phyloP scores from a whole-genome alignment of 2,888 invertebrate species.

The Tholera decimalis region DNA sequence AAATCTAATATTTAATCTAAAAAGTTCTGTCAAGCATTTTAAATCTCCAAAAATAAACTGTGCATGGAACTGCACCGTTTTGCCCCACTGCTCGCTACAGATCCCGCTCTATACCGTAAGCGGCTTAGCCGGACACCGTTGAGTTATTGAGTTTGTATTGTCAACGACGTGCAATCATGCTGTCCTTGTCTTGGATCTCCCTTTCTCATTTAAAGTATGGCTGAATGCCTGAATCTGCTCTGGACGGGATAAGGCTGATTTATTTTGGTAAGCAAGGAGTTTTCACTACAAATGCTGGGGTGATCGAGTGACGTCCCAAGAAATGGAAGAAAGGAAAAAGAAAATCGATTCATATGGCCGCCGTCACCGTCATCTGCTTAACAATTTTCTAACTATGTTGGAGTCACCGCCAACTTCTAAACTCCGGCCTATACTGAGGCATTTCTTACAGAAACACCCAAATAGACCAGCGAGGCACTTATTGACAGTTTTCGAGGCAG shows the following conservation, averaged over 20 bases:
- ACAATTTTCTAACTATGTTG: no score
- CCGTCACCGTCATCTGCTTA: no score
- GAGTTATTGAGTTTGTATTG: slow-evolving; percentile 71
- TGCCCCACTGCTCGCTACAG: slow-evolving; percentile 20
- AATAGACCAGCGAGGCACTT: no score
- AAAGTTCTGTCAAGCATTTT: not conserved
- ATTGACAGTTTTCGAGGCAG: no score
- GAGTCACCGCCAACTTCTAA: no score
- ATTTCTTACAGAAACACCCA: no score
- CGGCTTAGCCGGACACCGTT: slow-evolving; percentile 65
- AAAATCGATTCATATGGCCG: no score
- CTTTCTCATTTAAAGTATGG: slow-evolving; percentile 22
- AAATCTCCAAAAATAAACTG: slow-evolving; percentile 19
- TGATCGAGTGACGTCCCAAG: not conserved
- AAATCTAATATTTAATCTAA: not conserved
- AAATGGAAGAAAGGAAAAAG: not conserved
- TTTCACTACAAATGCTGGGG: not conserved
- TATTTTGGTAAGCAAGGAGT: slow-evolving; percentile 8
- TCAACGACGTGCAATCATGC: slow-evolving; percentile 53
- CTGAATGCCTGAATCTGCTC: slow-evolving; percentile 16
- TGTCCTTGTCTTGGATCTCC: slow-evolving; percentile 19
- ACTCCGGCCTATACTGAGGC: no score
- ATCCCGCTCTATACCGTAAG: slow-evolving; percentile 65
- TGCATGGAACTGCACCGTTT: slow-evolving; percentile 10
- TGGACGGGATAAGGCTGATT: slow-evolving; percentile 9